Evolutionary conservation across 1,140 invertebrate species (phyloP), one percentile per base, ranked within the genome.

Genomic region (Lysiphlebus fabarum): DNA sequence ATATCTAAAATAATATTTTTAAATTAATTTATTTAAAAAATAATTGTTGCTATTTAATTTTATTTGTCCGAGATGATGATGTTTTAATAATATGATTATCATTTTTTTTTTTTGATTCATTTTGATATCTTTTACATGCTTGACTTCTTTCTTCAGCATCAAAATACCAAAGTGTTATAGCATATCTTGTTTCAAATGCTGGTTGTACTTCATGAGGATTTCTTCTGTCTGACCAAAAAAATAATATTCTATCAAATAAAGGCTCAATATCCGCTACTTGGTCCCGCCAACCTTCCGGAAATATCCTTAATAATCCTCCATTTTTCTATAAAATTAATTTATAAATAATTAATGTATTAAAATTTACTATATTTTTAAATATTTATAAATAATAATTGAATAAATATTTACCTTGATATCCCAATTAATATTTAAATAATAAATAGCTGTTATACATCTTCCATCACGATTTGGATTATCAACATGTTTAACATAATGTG

Each of bases 191-290:
- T 68, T 85, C 84, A 71, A 84, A 91, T 1, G 95, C 88, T 4
- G 95, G 94, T 75, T 95, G 90, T 0, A 99, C 96, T 82, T 98
- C 95, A 74, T 98, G 95, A 1, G 96, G 96, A 83, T 98, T 98
- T 65, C 95, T 82, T 63, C 91, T 82, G 73, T 98, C 95, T 3
- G 96, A 98, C 95, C 95, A 99, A 79, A 98, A 99, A 75, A 98
- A 97, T 58, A 98, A 80, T 70, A 98, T 87, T 48, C 96, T 81
- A 76, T 98, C 95, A 77, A 97, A 96, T 43, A 90, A 79, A 0
- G 96, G 96, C 70, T 92, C 92, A 63, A 99, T 95, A 70, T 96
- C 87, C 0, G 95, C 94, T 6, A 96, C 90, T 72, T 89, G 83
- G 63, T 91, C 87, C 10, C 82, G 79, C 77, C 85, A 85, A 45